Evolutionary conservation across 2,888 invertebrate genomes (phyloP), one percentile per base, ranked within the genome.

Genomic region (Pachliopta kotzebuea): DNA sequence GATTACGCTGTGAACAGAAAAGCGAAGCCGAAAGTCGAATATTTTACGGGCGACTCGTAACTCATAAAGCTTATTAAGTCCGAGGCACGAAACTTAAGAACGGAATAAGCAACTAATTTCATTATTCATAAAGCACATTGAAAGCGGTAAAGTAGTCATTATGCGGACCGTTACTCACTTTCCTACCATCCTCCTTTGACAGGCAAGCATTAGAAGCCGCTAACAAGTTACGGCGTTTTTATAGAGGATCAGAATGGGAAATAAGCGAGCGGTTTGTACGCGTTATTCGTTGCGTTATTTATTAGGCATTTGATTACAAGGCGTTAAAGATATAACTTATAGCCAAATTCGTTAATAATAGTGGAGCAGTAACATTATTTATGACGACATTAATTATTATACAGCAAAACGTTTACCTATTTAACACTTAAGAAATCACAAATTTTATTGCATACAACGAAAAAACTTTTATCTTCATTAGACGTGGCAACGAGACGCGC

Each of bases 61-160:
- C 82, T 87, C 83, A 84, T 78, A 83, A 85, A 84, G 77, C 83
- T 84, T 82, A 87, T 88, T 88, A 89, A 86, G 80, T 83, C 78
- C 78, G 75, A 76, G 81, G 82, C 83, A 85, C 85, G 82, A 83
- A 86, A 85, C 84, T 87, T 80, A 80, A 86, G 85, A 87, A 86
- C 81, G 85, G 83, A 86, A 89, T 86, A 85, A 89, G 86, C 86
- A 84, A 85, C 90, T 89, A 89, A 91, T 90, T 91, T 90, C 80
- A 90, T 91, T 91, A 91, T 91, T 89, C 90, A 90, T 90, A 90
- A 89, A 88, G 88, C 88, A 88, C 86, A 90, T 91, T 89, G 86
- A 82, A 90, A 87, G 87, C 90, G 90, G 83, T 88, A 90, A 90
- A 85, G 89, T 85, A 86, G 85, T 91, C 89, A 88, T 91, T 91